Evolutionary conservation across 1,140 invertebrate species (phyloP).

Genomic region (Drosophila lini): DNA sequence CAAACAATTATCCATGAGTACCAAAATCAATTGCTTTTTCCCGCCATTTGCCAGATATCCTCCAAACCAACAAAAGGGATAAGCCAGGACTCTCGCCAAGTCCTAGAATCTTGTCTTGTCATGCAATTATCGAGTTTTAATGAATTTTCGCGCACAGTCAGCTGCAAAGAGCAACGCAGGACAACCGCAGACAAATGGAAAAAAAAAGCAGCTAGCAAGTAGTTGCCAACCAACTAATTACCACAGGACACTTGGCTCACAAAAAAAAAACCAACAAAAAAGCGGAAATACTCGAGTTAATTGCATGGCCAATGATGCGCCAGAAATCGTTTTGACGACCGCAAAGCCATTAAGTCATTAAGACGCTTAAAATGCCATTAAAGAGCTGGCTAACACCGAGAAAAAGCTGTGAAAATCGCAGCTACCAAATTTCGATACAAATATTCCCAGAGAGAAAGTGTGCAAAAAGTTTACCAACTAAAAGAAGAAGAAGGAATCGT

Average conservation of each 20-base stretch:
- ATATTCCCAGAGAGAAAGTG: conserved; percentile 1
- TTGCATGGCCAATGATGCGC: conserved; percentile 77
- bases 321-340: conserved; percentile 69
- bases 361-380: conserved; percentile 65
- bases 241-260: conserved; percentile 45
- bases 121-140: conserved; percentile 81
- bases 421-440: conserved; percentile 29
- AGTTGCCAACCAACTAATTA: conserved; percentile 64
- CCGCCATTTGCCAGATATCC: conserved; percentile 21
- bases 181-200: conserved; percentile 21
- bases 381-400: conserved; percentile 37
- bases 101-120: conserved; percentile 68
- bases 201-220: conserved; percentile 11
- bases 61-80: neutral
- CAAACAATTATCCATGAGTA: conserved; percentile 18
- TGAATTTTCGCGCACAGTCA: conserved; percentile 75
- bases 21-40: conserved; percentile 29
- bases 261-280: neutral
- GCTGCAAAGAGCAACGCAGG: conserved; percentile 59
- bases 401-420: conserved; percentile 34
- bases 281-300: conserved; percentile 52
- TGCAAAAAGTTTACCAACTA: neutral
- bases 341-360: conserved; percentile 73
- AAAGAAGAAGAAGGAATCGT: neutral
- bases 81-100: conserved; percentile 32